Evolutionary conservation across 2,113 vertebrate species (phyloP).

Genomic region (Himantopus leucocephalus): DNA sequence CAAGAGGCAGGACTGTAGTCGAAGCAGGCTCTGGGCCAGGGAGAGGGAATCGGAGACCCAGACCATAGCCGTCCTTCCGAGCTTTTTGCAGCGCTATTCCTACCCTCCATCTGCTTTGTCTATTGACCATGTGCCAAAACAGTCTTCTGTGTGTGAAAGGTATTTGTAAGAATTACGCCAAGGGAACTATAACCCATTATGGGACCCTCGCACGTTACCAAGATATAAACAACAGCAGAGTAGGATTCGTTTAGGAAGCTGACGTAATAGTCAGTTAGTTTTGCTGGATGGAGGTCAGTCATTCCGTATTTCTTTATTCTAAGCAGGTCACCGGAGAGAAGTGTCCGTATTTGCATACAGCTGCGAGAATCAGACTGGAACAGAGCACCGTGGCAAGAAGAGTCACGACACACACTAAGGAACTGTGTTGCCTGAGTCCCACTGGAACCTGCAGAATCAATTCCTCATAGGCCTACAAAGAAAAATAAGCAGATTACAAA

Average conservation of each 20-base stretch:
- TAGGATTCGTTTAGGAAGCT: background rate
- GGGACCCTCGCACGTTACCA: background rate
- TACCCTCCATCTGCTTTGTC: background rate
- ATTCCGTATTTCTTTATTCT: background rate
- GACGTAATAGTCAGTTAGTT: background rate
- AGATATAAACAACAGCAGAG: background rate
- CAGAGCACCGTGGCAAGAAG: constrained; percentile 81
- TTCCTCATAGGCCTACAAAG: constrained; percentile 62
- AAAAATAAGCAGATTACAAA: background rate
- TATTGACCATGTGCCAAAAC: background rate
- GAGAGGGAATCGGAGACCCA: fast-evolving
- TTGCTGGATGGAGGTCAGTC: background rate
- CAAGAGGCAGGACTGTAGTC: background rate
- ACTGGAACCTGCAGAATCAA: constrained; percentile 80
- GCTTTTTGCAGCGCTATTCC: background rate
- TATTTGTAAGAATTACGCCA: background rate
- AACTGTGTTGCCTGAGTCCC: constrained; percentile 76
- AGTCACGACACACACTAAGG: constrained; percentile 79
- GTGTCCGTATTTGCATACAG: constrained; percentile 77
- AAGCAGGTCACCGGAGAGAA: constrained; percentile 19
- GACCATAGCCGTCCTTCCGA: background rate
- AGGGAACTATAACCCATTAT: background rate
- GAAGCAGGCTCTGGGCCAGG: background rate
- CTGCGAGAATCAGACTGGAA: constrained; percentile 74
- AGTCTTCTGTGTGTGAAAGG: background rate